These are phyloP conservation scores for Malachius bipustulatus DNA, from an alignment of 2,888 invertebrate genomes.

Conservation along the genomic window DNA sequence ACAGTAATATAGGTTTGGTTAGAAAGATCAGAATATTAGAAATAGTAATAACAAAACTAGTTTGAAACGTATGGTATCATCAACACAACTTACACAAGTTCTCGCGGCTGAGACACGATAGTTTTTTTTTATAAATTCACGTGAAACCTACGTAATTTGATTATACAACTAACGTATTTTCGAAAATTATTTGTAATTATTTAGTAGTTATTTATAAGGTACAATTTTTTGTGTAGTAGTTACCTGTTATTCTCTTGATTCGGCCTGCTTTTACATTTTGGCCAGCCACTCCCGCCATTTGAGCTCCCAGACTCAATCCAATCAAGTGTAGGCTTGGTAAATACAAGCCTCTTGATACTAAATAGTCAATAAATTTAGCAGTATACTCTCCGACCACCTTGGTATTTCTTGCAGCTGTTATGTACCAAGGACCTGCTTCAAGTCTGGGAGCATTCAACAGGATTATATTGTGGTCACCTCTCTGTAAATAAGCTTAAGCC, in stretches of 20 bases:
- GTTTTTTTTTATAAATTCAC: too few relatives aligned
- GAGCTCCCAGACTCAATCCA: conserved; percentile 52
- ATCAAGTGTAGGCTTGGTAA: conserved; percentile 45
- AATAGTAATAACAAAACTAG: too few relatives aligned
- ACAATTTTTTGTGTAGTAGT: too few relatives aligned
- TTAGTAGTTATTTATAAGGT: too few relatives aligned
- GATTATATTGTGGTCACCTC: conserved; percentile 48
- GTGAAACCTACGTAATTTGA: too few relatives aligned
- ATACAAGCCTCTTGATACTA: conserved; percentile 45
- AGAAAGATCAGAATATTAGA: too few relatives aligned
- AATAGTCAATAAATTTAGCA: conserved; percentile 46
- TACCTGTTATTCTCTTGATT: conserved; percentile 48
- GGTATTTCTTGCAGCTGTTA: conserved; percentile 45
- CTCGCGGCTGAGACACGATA: too few relatives aligned
- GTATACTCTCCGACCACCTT: conserved; percentile 48
- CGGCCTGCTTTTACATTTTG: conserved; percentile 41
- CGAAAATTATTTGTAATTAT: too few relatives aligned
- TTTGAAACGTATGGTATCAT: too few relatives aligned
- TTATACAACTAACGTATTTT: too few relatives aligned
- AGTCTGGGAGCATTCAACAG: conserved; percentile 45
- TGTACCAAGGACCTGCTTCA: conserved; percentile 53
- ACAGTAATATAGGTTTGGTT: too few relatives aligned
- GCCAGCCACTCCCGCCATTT: conserved; percentile 53
- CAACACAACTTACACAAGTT: too few relatives aligned
- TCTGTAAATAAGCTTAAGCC: conserved; percentile 44